Base-by-base conservation (phyloP, 2,113 vertebrate genomes). In the Rhombomys opimus region DNA sequence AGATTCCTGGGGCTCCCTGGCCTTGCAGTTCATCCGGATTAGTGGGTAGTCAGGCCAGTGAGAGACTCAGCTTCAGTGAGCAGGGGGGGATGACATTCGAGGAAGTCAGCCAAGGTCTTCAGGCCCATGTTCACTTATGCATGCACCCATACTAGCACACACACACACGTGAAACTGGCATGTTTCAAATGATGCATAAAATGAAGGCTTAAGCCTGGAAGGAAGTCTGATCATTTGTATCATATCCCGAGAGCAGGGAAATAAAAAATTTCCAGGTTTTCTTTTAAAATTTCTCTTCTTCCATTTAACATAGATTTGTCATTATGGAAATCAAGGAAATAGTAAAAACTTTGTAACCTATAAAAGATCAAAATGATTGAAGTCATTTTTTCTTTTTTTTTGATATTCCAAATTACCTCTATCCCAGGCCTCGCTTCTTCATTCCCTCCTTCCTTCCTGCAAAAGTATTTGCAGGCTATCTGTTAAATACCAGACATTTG, bases 351-450 rank as follows among this genome's bases (percentile, higher is more conserved):
- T 88, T 52, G 38, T 70, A 92, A 50, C 3, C 80, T 75, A 8
- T n/a, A 72, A 23, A 78, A 65, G 46, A 54, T 35, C 11, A 82
- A 38, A 54, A 38, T 50, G 23, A 41, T 20, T 25, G 15, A 85
- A 30, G 32, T 90, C 32, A 54, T 23, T 81, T 76, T 10, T 67
- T 82, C 5, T 46, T 46, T 18, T 35, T 46, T 63, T 54, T 46
- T 30, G 12, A 41, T 41, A 90, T 30, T 3, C 46, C 4, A 80
- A 61, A 54, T 72, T 54, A 14, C 68, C 38, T 50, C 0, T 18
- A 25, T 23, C 7, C 1, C 7, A 10, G 15, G 7, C 18, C 15
- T 18, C 73, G n/a, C 11, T 0, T 68, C 6, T 4, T 0, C 15
- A 8, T 20, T 8, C 52, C 1, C 12, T 30, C 59, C 38, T 52